Percentiles rank a stretch among this genome's conserved stretches.
Conservation (phyloP, 2,888 invertebrate genomes). For the Syrista parreyssii region DNA sequence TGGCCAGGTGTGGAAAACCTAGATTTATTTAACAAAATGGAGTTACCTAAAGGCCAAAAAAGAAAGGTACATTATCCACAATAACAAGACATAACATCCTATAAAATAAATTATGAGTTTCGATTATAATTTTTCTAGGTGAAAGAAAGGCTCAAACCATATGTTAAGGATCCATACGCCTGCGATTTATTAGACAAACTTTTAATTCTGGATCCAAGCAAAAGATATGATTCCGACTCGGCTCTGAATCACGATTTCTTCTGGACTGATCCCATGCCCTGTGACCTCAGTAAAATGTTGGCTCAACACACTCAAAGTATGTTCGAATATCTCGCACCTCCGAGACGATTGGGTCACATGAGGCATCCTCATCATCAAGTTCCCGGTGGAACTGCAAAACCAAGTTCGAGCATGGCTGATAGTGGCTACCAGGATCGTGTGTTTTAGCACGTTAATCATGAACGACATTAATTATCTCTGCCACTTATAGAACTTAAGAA, state of each 20-base stretch:
- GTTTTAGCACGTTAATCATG: slow-evolving; percentile 69
- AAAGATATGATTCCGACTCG: slow-evolving; percentile 88
- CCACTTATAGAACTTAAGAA: neutral
- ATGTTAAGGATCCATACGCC: slow-evolving; percentile 91
- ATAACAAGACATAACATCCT: neutral
- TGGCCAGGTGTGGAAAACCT: slow-evolving; percentile 95
- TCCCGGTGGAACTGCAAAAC: slow-evolving; percentile 67
- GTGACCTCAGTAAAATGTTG: slow-evolving; percentile 90
- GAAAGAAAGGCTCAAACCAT: slow-evolving; percentile 86
- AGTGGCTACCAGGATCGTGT: slow-evolving; percentile 89
- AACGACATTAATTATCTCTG: neutral
- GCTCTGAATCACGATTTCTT: slow-evolving; percentile 98
- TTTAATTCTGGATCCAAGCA: slow-evolving; percentile 90
- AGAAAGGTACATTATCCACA: slow-evolving; percentile 71
- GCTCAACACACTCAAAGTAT: slow-evolving; percentile 91
- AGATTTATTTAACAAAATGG: slow-evolving; percentile 89
- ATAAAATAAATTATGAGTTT: neutral
- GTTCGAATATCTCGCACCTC: slow-evolving; percentile 91
- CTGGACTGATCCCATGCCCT: slow-evolving; percentile 97
- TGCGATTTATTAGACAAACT: slow-evolving; percentile 94
- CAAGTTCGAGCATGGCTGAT: slow-evolving; percentile 74
- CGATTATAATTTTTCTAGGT: slow-evolving; percentile 64
- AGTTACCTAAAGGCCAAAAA: slow-evolving; percentile 87
- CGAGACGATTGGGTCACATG: slow-evolving; percentile 77
- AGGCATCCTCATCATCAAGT: slow-evolving; percentile 77